Evolutionary conservation across 2,797 vertebrate species (phyloP).

Genomic region (Numenius phaeopus): DNA sequence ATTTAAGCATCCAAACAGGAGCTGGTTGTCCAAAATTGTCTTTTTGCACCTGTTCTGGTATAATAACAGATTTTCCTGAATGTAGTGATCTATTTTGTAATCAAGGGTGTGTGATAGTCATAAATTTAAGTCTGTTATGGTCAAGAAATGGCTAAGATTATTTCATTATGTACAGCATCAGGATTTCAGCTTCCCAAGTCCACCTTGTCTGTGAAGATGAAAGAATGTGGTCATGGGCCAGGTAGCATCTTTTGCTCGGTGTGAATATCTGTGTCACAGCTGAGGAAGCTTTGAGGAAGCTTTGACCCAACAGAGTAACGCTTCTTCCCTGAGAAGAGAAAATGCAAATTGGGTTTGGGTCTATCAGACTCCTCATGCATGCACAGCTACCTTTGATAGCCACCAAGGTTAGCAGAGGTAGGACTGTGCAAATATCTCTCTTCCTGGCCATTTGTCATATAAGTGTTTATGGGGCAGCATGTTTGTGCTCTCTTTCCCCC

Average conservation of each 20-base stretch:
- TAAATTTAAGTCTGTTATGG: not conserved
- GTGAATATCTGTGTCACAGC: not conserved
- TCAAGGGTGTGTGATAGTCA: not conserved
- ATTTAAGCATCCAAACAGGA: not conserved
- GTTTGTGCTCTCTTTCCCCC: not conserved
- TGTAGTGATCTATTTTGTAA: not conserved
- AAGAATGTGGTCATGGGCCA: not conserved
- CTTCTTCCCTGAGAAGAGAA: not conserved
- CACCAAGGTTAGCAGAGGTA: not conserved
- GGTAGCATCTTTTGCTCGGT: not conserved
- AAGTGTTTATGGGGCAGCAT: not conserved
- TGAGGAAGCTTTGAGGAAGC: not conserved
- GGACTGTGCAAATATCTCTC: not conserved
- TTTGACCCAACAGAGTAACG: not conserved
- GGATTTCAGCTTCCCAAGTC: not conserved
- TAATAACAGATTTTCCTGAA: not conserved
- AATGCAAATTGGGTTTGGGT: not conserved
- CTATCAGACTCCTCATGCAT: not conserved
- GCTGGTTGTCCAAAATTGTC: not conserved
- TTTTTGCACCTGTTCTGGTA: not conserved
- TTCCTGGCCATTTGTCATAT: not conserved
- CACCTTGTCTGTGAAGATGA: not conserved
- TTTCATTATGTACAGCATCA: not conserved
- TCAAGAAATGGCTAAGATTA: not conserved
- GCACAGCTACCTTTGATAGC: not conserved